Base-by-base conservation (phyloP, 2,888 invertebrate genomes). In the Leptodirus hochenwartii region DNA sequence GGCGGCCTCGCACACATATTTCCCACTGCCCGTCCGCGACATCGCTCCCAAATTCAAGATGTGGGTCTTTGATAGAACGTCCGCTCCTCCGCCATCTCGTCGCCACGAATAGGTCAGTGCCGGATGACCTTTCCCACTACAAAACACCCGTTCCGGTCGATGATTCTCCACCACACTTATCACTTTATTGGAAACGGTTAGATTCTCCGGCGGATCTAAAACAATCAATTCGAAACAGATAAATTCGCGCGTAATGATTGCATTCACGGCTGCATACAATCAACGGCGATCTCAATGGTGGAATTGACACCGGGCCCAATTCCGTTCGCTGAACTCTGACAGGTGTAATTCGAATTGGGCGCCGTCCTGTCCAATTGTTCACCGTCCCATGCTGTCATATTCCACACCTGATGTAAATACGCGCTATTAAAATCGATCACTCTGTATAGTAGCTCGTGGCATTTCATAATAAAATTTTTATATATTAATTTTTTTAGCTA, bases 341-440 rank as follows among this genome's bases (percentile, higher is more conserved):
- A 88, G 15, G 80, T 80, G 56, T 87, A 88, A 51, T 75, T 73
- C 28, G 77, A 75, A 40, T 78, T 78, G 56, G 84, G 81, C 5
- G 66, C 65, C 28, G 69, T 60, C 31, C 80, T 69, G 47, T 82
- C 79, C 41, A 88, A 64, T 44, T 71, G 71, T 29, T 74, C 67
- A 22, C 69, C 69, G 1, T 82, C 72, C 81, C 87, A 85, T 26
- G 75, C 73, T 2, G 75, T 66, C 68, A 88, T 72, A 58, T 87
- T 87, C 77, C 85, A 88, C 43, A 78, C 66, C 64, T 75, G 48
- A 5, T 37, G n/a, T n/a, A n/a, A n/a, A 34, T n/a, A n/a, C n/a
- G n/a, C n/a, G n/a, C n/a, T 36, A 37, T 27, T 31, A 28, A 22
- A 34, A 29, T 17, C 29, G 20, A 12, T 25, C 12, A 25, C 10